These are phyloP conservation scores for Hipparchia semele DNA, from an alignment of 2,888 invertebrate genomes.

Conservation along the genomic window DNA sequence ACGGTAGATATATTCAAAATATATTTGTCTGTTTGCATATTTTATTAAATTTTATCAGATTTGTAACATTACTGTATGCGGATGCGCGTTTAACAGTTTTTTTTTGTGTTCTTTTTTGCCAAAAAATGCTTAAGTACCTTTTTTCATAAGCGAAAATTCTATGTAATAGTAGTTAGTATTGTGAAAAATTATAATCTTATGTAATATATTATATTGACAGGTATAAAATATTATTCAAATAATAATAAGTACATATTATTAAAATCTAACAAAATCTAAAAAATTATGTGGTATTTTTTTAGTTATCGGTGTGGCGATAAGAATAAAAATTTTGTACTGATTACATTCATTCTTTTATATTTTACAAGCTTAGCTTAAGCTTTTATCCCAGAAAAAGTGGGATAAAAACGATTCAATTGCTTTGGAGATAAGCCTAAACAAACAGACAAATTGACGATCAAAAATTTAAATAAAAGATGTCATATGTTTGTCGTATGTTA, in stretches of 20 bases:
- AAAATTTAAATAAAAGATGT: too few species aligned
- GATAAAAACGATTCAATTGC: too few species aligned
- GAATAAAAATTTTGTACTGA: too few species aligned
- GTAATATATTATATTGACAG: neutral
- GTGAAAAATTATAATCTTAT: neutral
- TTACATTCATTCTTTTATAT: too few species aligned
- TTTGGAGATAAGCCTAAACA: too few species aligned
- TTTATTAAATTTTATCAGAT: constrained; percentile 36
- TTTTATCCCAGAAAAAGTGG: too few species aligned
- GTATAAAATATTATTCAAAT: neutral
- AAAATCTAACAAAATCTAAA: neutral
- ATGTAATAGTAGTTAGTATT: neutral
- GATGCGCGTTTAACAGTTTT: constrained; percentile 41
- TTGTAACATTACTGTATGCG: constrained; percentile 22
- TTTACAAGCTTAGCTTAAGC: too few species aligned
- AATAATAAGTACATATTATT: neutral
- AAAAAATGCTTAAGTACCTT: constrained; percentile 13
- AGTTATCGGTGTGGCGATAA: too few species aligned
- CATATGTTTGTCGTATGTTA: too few species aligned
- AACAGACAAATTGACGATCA: too few species aligned
- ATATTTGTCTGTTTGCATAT: constrained; percentile 39
- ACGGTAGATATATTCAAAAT: constrained; percentile 41
- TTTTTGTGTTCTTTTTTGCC: constrained; percentile 17
- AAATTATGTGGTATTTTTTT: too few species aligned
- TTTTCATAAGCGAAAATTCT: neutral